These are phyloP conservation scores for Leuciscus waleckii DNA, from an alignment of 2,797 vertebrate species.

Conservation along the genomic window DNA sequence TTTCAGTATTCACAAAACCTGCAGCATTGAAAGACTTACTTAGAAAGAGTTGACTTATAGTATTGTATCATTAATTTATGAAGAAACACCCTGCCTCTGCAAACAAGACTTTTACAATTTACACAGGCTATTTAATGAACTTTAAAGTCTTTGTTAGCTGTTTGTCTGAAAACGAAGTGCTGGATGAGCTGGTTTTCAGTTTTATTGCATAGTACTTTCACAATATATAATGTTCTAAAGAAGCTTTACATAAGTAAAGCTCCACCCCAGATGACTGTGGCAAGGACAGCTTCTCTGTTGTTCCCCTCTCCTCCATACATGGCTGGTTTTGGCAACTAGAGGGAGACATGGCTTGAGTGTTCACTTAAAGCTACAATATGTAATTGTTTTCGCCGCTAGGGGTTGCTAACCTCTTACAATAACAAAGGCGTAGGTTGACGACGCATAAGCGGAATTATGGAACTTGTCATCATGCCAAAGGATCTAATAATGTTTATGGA, in stretches of 20 bases:
- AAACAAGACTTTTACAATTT: not conserved
- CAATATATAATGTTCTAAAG: not conserved
- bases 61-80: not conserved
- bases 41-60: not conserved
- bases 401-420: too few species aligned
- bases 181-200: not conserved
- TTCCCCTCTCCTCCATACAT: not conserved
- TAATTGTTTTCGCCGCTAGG: too few species aligned
- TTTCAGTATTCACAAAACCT: not conserved
- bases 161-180: not conserved
- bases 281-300: not conserved
- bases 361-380: not conserved
- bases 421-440: too few species aligned
- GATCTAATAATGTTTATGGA: too few species aligned
- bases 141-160: not conserved
- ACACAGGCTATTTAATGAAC: not conserved
- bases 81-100: not conserved
- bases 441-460: too few species aligned
- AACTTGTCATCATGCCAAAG: too few species aligned
- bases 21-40: not conserved
- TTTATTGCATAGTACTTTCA: not conserved
- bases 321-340: conserved; percentile 2
- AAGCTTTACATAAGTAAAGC: not conserved
- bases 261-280: not conserved
- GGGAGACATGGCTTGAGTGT: not conserved